Evolutionary conservation across 2,888 invertebrate genomes (phyloP).

Genomic region (Lepas anatifera): DNA sequence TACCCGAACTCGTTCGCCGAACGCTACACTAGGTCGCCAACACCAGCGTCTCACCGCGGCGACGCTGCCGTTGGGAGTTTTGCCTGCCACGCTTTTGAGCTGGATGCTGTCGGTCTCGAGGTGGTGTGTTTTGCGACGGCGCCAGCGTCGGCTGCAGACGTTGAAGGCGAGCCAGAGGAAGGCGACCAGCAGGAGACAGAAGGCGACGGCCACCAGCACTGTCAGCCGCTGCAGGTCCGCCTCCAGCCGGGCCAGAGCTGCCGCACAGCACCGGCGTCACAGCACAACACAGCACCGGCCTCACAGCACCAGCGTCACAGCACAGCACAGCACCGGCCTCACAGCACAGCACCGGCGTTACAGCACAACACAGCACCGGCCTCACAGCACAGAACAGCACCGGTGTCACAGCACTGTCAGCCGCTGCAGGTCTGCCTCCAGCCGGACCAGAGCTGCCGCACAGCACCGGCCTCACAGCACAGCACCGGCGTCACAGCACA

Average conservation of each 20-base stretch:
- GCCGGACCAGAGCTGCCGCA: not conserved
- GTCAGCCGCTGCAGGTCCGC: not conserved
- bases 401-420: not conserved
- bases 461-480: too few species aligned
- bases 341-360: too few species aligned
- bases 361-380: not conserved
- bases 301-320: too few species aligned
- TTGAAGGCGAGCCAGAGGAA: not conserved
- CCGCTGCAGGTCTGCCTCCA: slow-evolving; percentile 1
- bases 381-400: too few species aligned
- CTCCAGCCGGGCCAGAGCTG: not conserved
- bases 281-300: not conserved
- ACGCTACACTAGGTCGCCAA: too few species aligned
- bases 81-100: not conserved
- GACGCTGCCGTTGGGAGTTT: not conserved
- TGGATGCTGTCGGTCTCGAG: not conserved
- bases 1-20: too few species aligned
- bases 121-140: not conserved
- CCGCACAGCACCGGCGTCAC: too few species aligned
- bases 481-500: too few species aligned
- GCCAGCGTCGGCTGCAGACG: not conserved
- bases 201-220: not conserved
- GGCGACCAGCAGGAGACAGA: not conserved
- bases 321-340: too few species aligned
- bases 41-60: not conserved